These are phyloP conservation scores for Polypedilum pembai DNA, from an alignment of 1,140 invertebrate genomes.

Conservation along the genomic window DNA sequence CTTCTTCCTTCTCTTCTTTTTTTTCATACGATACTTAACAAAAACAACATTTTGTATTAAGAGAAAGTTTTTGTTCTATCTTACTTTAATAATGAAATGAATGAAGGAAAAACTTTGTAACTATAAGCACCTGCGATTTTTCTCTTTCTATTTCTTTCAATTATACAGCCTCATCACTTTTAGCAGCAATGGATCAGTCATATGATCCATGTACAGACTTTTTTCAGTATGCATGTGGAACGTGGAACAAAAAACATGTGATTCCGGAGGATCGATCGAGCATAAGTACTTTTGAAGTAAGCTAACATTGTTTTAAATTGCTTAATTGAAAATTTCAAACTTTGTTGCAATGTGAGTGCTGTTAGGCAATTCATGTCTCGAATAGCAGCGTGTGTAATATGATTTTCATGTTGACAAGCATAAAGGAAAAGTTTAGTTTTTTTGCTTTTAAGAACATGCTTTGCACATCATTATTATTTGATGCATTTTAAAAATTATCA, in stretches of 20 bases:
- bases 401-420: neutral
- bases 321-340: neutral
- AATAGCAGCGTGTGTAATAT: neutral
- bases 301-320: neutral
- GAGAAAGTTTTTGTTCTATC: no score
- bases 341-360: neutral
- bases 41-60: no score
- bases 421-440: no score
- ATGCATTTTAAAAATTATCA: neutral
- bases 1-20: neutral
- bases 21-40: neutral
- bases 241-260: constrained; percentile 80
- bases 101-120: neutral
- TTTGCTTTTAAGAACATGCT: no score
- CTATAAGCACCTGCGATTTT: neutral
- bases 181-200: constrained; percentile 73
- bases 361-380: no score
- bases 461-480: no score
- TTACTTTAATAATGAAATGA: no score
- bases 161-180: constrained; percentile 65
- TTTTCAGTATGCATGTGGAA: constrained; percentile 78
- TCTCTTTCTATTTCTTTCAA: constrained; percentile 4
- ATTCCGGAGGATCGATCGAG: constrained; percentile 84
- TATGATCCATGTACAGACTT: constrained; percentile 81
- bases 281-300: constrained; percentile 76